A percentile compares a stretch with the other conserved stretches of the same genome.
These are phyloP conservation scores for Arenaria interpres DNA, from an alignment of 2,113 vertebrate species.

Conservation along the genomic window DNA sequence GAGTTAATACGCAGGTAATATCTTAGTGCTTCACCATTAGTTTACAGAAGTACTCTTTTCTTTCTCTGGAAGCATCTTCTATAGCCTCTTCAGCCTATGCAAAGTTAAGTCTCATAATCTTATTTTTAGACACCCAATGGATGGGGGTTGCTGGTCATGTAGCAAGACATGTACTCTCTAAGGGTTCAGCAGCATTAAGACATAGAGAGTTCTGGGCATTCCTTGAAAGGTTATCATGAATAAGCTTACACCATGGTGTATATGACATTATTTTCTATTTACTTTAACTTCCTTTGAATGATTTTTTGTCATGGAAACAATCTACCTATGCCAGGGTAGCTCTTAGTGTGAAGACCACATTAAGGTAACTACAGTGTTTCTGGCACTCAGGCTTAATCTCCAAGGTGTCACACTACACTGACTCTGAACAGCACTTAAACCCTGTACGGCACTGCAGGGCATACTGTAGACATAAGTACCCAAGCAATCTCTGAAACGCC, in stretches of 20 bases:
- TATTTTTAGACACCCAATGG: neutral
- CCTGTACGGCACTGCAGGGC: neutral
- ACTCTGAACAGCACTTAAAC: neutral
- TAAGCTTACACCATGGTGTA: neutral
- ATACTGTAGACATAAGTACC: neutral
- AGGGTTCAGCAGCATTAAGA: neutral
- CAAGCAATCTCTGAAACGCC: neutral
- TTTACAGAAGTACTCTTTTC: neutral
- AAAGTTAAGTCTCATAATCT: neutral
- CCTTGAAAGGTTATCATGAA: neutral
- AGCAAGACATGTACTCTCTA: neutral
- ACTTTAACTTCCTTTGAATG: neutral
- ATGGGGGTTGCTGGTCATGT: neutral
- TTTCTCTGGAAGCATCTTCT: neutral
- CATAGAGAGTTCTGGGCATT: neutral
- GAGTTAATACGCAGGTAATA: neutral
- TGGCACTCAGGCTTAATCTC: neutral
- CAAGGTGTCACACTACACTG: accelerated
- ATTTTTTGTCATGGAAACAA: neutral
- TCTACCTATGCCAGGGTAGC: neutral
- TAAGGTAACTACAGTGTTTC: neutral
- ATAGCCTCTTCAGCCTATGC: neutral
- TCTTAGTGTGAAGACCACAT: neutral
- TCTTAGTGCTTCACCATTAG: neutral
- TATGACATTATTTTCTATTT: neutral